These are phyloP conservation scores for Paralvinella palmiformis DNA, from an alignment of 1,140 invertebrate species.

Conservation along the genomic window DNA sequence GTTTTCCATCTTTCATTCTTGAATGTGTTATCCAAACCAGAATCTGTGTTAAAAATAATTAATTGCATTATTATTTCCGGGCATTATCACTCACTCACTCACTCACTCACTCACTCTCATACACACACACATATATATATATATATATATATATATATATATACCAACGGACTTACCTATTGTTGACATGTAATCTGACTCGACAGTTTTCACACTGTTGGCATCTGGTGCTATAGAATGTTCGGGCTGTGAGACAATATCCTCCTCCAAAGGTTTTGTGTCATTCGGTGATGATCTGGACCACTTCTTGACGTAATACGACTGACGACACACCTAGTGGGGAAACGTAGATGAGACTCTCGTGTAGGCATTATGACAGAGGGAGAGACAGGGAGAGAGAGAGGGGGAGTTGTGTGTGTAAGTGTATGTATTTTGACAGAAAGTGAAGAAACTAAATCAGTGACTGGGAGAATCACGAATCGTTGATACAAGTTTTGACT, in stretches of 20 bases:
- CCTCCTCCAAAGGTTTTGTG: not conserved
- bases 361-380: not conserved
- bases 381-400: too few species aligned
- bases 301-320: constrained; percentile 8
- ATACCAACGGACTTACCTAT: not conserved
- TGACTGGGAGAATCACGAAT: too few species aligned
- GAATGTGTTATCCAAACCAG: not conserved
- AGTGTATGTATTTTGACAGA: too few species aligned
- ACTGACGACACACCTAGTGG: constrained; percentile 2
- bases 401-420: too few species aligned
- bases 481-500: too few species aligned
- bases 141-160: not conserved
- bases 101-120: not conserved
- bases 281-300: not conserved
- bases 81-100: not conserved
- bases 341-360: not conserved
- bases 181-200: not conserved
- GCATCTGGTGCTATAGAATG: not conserved
- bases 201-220: not conserved
- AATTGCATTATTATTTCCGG: not conserved
- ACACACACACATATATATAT: not conserved
- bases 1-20: not conserved
- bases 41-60: not conserved
- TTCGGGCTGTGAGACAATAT: not conserved
- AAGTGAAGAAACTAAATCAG: too few species aligned